Base-by-base conservation (phyloP, 2,888 invertebrate genomes). In the Zaprionus obscuricornis region DNA sequence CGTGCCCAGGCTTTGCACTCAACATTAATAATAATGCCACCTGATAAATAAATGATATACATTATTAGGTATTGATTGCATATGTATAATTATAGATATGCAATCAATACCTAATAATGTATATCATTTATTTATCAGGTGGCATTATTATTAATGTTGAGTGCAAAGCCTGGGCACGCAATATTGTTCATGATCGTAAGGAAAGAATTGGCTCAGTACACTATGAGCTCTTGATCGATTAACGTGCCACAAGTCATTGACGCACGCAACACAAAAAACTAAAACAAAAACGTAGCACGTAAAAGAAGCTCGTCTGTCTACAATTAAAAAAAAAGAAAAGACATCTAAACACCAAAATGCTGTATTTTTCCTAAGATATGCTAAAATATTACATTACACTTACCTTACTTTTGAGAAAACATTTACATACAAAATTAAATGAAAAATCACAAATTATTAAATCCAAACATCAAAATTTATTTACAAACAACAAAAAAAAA, bases 1-100 rank as follows among this genome's bases (percentile, higher is more conserved):
- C 91, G 92, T 36, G 94, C 94, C 94, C 94, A 94, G 31, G 94
- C 93, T 88, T 93, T 93, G 91, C 94, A 94, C 85, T 94, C 94
- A 63, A 94, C 91, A 87, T 94, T 94, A 82, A 92, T 92, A 67
- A 92, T 89, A 64, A 92, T 91, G 85, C 92, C 92, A 69, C 90
- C 92, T 92, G 75, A 86, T 88, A 37, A 29, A n/a, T n/a, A n/a
- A n/a, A n/a, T n/a, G n/a, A n/a, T n/a, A n/a, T n/a, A n/a, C n/a
- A n/a, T n/a, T n/a, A n/a, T n/a, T n/a, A n/a, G n/a, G 10, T 8
- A 11, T 8, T 1, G 20, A 16, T 11, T 1, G 4, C 1, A 11
- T 17, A 20, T 0, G 4, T 16, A 16, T 14, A 14, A 11, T 1
- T 8, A 18, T 7, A 1, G 3, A 3, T 13, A n/a, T 1, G 6